phyloP scores from a whole-genome alignment of 2,113 vertebrate species.

The Lates calcarifer region DNA sequence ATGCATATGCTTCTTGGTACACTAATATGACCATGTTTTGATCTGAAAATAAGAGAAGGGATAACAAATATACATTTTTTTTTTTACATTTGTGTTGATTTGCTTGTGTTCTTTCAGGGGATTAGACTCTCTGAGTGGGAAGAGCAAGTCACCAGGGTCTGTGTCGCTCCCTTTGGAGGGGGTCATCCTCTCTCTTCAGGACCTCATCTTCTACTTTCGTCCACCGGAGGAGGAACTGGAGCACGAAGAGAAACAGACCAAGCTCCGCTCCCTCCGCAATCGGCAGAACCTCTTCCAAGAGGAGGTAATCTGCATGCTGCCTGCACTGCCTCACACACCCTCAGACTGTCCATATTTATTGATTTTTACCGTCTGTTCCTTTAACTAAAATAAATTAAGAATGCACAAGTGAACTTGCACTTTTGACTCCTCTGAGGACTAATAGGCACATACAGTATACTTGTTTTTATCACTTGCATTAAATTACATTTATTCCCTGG shows the following conservation, averaged over 20 bases:
- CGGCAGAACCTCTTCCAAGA: constrained; percentile 96
- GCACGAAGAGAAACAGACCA: constrained; percentile 95
- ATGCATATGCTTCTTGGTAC: too few species aligned
- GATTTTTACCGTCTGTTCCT: background rate
- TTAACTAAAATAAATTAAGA: background rate
- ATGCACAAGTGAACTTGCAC: background rate
- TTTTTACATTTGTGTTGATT: background rate
- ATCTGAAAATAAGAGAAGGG: background rate
- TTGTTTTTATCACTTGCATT: background rate
- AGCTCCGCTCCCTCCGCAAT: constrained; percentile 92
- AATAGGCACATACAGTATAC: background rate
- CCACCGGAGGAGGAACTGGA: constrained; percentile 92
- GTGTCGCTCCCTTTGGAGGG: constrained; percentile 88
- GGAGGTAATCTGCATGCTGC: constrained; percentile 82
- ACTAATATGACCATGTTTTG: background rate
- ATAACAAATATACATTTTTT: background rate
- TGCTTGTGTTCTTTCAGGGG: constrained; percentile 76
- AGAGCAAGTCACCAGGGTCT: constrained; percentile 84
- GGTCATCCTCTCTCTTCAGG: constrained; percentile 92
- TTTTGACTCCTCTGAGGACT: background rate
- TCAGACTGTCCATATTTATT: background rate
- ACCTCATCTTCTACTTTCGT: constrained; percentile 93
- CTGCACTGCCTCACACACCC: background rate
- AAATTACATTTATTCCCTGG: background rate
- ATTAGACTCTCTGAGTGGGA: constrained; percentile 90